A percentile compares a stretch with the other conserved stretches of the same genome.
Evolutionary conservation across 1,140 invertebrate genomes (phyloP).

Genomic region (Zelostemma sp.): DNA sequence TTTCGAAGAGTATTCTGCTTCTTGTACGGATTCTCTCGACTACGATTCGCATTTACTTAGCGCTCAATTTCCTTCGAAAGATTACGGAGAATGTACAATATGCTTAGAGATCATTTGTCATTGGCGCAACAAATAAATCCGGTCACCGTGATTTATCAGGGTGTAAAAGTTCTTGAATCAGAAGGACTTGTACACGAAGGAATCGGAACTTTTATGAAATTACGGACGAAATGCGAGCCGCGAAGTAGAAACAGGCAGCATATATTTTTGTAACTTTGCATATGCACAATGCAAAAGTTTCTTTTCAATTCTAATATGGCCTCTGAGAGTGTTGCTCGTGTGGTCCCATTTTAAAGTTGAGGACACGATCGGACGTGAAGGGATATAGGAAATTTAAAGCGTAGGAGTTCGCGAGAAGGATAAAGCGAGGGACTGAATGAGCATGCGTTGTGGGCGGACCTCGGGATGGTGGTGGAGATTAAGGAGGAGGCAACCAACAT

Average conservation of each 20-base stretch:
- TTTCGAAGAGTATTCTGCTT: conserved; percentile 29
- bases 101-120: neutral
- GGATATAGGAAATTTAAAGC: too few species aligned
- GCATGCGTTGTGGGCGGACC: conserved; percentile 67
- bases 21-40: conserved; percentile 29
- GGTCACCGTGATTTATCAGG: too few species aligned
- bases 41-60: conserved; percentile 27
- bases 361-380: conserved; percentile 1
- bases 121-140: neutral
- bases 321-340: conserved; percentile 2
- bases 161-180: too few species aligned
- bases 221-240: neutral
- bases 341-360: neutral
- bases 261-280: conserved; percentile 3
- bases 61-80: conserved; percentile 15
- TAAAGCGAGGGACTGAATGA: conserved; percentile 45
- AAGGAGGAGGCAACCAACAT: conserved; percentile 59
- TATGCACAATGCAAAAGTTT: conserved; percentile 1
- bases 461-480: conserved; percentile 64
- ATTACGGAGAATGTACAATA: neutral
- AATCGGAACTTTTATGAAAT: neutral
- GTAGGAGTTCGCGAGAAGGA: conserved; percentile 32
- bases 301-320: conserved; percentile 7
- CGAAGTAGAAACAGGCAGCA: neutral
- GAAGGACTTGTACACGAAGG: too few species aligned